Conservation (phyloP, 2,113 vertebrate species). For the Crotophaga sulcirostris region DNA sequence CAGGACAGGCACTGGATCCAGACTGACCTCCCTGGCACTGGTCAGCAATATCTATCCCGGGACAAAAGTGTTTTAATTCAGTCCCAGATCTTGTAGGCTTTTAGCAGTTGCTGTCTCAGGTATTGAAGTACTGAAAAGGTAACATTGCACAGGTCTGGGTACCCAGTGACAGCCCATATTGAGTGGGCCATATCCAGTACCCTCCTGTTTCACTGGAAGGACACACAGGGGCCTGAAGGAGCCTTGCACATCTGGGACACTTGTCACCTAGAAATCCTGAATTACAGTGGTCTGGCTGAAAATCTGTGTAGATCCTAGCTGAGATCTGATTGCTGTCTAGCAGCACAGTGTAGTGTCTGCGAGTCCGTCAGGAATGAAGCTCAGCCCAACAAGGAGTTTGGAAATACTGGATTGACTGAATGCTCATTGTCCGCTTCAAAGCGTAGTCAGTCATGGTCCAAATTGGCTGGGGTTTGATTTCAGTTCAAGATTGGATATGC, state of each 20-base stretch:
- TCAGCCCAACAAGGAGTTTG: not conserved
- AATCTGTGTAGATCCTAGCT: not conserved
- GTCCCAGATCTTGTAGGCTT: not conserved
- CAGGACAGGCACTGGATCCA: not conserved
- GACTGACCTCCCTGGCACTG: not conserved
- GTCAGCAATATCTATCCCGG: not conserved
- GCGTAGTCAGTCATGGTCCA: not conserved
- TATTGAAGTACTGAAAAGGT: not conserved
- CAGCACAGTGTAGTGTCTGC: not conserved
- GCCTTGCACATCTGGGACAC: not conserved
- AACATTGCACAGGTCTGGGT: not conserved
- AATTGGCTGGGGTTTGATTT: not conserved
- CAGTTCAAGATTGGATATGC: not conserved
- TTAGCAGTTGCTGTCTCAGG: not conserved
- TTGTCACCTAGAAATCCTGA: not conserved
- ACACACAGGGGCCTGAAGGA: not conserved
- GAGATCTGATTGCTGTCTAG: not conserved
- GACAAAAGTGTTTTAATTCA: not conserved
- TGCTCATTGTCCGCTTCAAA: rapidly evolving
- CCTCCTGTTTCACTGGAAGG: not conserved
- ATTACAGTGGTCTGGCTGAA: not conserved
- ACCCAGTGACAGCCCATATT: not conserved
- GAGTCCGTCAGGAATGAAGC: not conserved
- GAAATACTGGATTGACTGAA: not conserved
- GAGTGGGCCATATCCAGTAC: not conserved